A percentile compares a stretch with the other conserved stretches of the same genome.
Evolutionary conservation across 2,797 vertebrate genomes (phyloP).

Genomic region (Cygnus olor): DNA sequence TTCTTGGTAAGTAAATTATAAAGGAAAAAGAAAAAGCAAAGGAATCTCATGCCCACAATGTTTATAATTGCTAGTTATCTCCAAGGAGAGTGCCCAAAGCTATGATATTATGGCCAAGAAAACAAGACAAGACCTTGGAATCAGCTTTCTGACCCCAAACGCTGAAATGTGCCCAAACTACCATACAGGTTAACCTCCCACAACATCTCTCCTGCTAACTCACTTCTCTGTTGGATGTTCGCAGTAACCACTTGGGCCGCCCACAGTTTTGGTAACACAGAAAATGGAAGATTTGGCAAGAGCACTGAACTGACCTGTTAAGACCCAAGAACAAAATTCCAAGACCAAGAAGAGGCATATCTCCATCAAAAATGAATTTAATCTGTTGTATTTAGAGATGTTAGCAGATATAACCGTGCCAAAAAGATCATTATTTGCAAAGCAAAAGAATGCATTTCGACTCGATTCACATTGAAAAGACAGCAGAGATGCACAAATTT

Average conservation of each 20-base stretch:
- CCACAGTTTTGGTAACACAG: not conserved
- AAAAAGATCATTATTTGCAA: not conserved
- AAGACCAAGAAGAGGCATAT: not conserved
- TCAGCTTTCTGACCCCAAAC: not conserved
- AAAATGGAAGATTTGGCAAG: not conserved
- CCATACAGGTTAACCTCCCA: not conserved
- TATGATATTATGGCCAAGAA: not conserved
- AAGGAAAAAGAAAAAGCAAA: not conserved
- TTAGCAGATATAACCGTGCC: not conserved
- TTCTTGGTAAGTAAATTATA: slow-evolving; percentile 60
- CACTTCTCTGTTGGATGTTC: not conserved
- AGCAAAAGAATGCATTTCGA: not conserved
- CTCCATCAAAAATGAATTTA: not conserved
- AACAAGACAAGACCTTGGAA: slow-evolving; percentile 11
- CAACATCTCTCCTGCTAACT: not conserved
- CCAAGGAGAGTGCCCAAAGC: slow-evolving; percentile 8
- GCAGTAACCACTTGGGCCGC: not conserved
- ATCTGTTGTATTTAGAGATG: not conserved
- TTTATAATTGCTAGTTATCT: slow-evolving; percentile 54
- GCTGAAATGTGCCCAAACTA: not conserved
- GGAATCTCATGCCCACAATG: not conserved
- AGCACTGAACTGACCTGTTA: not conserved
- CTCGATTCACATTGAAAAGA: not conserved
- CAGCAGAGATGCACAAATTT: not conserved
- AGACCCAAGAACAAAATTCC: slow-evolving; percentile 12